Evolutionary conservation across 2,888 invertebrate species (phyloP).

Genomic region (Allolobophora icterica): DNA sequence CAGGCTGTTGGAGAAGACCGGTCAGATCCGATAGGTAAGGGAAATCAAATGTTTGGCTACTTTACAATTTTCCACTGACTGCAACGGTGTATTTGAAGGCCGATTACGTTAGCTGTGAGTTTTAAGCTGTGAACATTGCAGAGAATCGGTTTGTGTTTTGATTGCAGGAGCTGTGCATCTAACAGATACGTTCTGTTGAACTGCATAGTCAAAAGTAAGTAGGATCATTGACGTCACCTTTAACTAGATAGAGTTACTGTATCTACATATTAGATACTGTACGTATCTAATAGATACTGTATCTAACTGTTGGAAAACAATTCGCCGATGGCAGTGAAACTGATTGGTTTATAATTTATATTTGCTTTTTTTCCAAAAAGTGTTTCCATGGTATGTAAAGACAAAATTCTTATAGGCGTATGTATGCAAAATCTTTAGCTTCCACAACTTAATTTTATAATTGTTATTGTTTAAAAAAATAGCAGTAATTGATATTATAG

Average conservation of each 20-base stretch:
- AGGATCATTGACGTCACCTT: neutral
- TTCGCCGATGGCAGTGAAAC: neutral
- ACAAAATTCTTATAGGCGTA: too few relatives aligned
- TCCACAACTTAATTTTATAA: too few relatives aligned
- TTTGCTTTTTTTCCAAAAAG: neutral
- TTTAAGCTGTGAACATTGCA: neutral
- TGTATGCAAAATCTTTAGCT: too few relatives aligned
- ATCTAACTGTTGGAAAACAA: neutral
- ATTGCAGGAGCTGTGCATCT: neutral
- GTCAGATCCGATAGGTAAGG: too few relatives aligned
- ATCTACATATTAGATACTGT: too few relatives aligned
- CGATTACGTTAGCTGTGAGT: neutral
- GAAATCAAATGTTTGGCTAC: too few relatives aligned
- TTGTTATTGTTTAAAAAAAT: neutral
- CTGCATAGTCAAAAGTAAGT: constrained; percentile 10
- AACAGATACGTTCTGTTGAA: neutral
- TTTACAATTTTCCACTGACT: neutral
- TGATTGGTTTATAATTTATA: neutral
- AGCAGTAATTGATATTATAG: neutral
- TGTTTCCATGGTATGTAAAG: neutral
- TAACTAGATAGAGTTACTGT: too few relatives aligned
- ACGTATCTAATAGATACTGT: too few relatives aligned
- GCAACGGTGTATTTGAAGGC: neutral
- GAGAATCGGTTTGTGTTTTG: neutral
- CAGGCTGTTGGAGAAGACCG: too few relatives aligned